Evolutionary conservation across 2,113 vertebrate species (phyloP), one percentile per base, ranked within the genome.

Genomic region (Oncorhynchus masou): DNA sequence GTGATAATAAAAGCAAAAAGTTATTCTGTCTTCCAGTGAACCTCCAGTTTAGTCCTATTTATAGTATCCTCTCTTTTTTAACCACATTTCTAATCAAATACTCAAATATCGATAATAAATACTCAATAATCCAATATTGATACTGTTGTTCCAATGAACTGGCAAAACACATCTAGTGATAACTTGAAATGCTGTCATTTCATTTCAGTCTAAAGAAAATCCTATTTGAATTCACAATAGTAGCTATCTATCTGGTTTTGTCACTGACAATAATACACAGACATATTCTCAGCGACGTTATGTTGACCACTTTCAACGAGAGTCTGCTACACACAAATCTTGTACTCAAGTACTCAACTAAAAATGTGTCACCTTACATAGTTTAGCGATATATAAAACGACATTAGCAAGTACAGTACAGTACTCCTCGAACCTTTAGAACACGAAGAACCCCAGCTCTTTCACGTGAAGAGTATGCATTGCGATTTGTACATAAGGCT

Each of bases 401-500:
- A 90, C 86, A 89, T 74, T 60, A 54, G 80, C 83, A 85, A 87
- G 81, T 78, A 92, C 81, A 39, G 8, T 9, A 57, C 74, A 76
- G 77, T 81, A 89, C 77, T 86, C 49, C 78, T 85, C 6, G 6
- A 25, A 89, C 84, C 82, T 83, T 83, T 84, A 88, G 84, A 85
- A 91, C 85, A 91, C 64, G 8, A 78, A 78, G 62, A 88, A 91
- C 85, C 84, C 85, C 73, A 4, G 82, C 85, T 86, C 84, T 88
- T 88, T 83, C 90, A 91, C 89, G 82, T 85, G 79, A 88, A 87
- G 81, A 57, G 85, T 91, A 91, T 84, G 85, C 85, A 88, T 80
- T 85, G 91, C 88, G 71, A 83, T 92, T 93, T 94, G 88, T 94
- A 95, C 92, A 92, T 84, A 91, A 95, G 91, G 92, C 92, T 92